Conservation (phyloP, 2,888 invertebrate genomes). For the Cosmia pyralina region DNA sequence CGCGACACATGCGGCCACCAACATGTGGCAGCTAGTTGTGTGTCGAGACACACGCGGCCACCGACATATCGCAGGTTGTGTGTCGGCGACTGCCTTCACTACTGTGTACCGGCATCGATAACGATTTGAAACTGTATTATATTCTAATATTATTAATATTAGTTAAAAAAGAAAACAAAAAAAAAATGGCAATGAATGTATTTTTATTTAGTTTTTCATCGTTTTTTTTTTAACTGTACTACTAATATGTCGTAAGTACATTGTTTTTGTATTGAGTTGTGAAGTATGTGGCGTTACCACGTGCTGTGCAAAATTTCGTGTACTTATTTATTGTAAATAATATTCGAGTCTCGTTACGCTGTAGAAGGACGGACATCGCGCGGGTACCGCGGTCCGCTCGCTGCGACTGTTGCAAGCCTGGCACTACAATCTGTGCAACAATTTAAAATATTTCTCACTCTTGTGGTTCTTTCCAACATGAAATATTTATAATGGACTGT, state of each 20-base stretch:
- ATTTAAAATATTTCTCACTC: neutral
- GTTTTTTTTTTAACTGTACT: conserved; percentile 61
- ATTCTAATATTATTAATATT: conserved; percentile 67
- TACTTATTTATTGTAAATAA: conserved; percentile 82
- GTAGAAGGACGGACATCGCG: conserved; percentile 60
- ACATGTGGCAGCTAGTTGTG: too few relatives aligned
- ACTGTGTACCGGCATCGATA: conserved; percentile 57
- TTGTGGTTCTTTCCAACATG: conserved; percentile 21
- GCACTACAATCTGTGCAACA: neutral
- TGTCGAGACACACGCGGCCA: too few relatives aligned
- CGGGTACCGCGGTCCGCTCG: conserved; percentile 1
- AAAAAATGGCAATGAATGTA: conserved; percentile 70
- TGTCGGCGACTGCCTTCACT: conserved; percentile 1
- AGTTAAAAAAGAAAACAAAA: conserved; percentile 66
- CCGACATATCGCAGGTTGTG: too few relatives aligned
- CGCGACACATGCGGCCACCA: too few relatives aligned
- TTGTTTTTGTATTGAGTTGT: conserved; percentile 65
- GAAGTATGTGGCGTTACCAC: conserved; percentile 51
- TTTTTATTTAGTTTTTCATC: conserved; percentile 69
- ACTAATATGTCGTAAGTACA: conserved; percentile 63
- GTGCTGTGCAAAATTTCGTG: conserved; percentile 69
- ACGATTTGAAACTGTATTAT: conserved; percentile 68
- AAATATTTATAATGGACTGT: conserved; percentile 37
- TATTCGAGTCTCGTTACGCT: conserved; percentile 54
- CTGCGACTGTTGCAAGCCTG: conserved; percentile 15